These are phyloP conservation scores for Camponotus fellah DNA, from an alignment of 2,888 invertebrate species.

Conservation along the genomic window DNA sequence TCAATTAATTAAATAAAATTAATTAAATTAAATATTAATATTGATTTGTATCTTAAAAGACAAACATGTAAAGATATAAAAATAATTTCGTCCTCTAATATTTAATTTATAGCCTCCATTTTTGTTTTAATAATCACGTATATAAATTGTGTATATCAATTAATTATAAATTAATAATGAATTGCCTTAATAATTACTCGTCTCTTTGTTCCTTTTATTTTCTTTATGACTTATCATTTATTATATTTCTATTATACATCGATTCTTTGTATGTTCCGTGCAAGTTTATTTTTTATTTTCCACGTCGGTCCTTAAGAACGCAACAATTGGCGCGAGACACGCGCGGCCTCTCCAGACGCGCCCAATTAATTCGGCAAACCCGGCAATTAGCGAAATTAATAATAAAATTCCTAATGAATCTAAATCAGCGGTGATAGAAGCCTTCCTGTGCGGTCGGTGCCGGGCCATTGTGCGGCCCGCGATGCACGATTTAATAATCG, in stretches of 20 bases:
- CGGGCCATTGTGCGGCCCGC: constrained; percentile 69
- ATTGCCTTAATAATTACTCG: neutral
- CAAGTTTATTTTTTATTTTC: neutral
- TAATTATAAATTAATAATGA: neutral
- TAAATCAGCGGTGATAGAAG: constrained; percentile 84
- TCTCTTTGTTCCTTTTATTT: neutral
- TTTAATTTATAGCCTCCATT: neutral
- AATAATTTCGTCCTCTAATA: neutral
- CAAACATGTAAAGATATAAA: neutral
- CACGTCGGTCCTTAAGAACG: constrained; percentile 5
- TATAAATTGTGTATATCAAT: neutral
- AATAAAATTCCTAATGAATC: constrained; percentile 83
- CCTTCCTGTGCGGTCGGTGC: constrained; percentile 84
- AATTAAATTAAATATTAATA: neutral
- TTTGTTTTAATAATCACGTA: neutral
- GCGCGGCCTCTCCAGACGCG: constrained; percentile 77
- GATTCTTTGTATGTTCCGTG: neutral
- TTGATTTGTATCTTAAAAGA: neutral
- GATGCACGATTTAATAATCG: constrained; percentile 76
- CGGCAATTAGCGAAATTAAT: constrained; percentile 83
- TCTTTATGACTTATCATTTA: neutral
- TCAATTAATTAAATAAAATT: neutral
- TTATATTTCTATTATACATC: neutral
- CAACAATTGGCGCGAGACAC: constrained; percentile 53
- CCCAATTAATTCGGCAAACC: constrained; percentile 82